Percentiles rank a stretch among this genome's conserved stretches.
Conservation (phyloP, 2,888 invertebrate species). For the Macropis europaea region DNA sequence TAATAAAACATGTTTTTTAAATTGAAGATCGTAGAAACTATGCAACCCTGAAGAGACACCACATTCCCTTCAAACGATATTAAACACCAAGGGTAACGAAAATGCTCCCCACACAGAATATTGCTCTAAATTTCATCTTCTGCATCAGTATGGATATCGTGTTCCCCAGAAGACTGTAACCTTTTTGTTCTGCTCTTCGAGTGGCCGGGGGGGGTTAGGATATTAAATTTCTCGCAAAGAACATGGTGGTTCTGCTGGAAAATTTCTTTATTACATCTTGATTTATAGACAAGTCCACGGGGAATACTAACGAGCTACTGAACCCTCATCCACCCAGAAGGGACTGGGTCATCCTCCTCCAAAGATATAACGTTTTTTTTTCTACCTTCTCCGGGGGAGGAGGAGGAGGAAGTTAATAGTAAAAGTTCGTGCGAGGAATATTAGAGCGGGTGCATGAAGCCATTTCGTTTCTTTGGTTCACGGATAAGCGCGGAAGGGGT, state of each 20-base stretch:
- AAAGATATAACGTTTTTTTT: background rate
- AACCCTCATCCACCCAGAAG: background rate
- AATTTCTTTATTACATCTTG: slow-evolving; percentile 9
- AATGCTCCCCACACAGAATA: no score
- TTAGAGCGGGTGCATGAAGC: background rate
- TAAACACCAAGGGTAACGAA: no score
- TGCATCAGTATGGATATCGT: no score
- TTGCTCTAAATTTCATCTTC: no score
- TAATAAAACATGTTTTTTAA: no score
- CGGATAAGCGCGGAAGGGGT: background rate
- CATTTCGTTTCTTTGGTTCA: background rate
- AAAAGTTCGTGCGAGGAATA: background rate
- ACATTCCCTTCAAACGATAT: no score
- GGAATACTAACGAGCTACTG: slow-evolving; percentile 1
- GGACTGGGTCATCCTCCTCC: background rate
- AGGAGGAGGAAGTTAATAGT: background rate
- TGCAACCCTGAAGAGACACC: no score
- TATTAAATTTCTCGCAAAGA: slow-evolving; percentile 27
- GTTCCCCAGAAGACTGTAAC: no score
- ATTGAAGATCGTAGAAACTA: no score
- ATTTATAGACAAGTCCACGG: background rate
- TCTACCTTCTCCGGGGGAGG: background rate
- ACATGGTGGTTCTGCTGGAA: background rate
- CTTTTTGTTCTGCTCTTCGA: no score
- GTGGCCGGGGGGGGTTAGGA: background rate